phyloP scores from a whole-genome alignment of 2,113 vertebrate species.

The Lipophrys pholis region DNA sequence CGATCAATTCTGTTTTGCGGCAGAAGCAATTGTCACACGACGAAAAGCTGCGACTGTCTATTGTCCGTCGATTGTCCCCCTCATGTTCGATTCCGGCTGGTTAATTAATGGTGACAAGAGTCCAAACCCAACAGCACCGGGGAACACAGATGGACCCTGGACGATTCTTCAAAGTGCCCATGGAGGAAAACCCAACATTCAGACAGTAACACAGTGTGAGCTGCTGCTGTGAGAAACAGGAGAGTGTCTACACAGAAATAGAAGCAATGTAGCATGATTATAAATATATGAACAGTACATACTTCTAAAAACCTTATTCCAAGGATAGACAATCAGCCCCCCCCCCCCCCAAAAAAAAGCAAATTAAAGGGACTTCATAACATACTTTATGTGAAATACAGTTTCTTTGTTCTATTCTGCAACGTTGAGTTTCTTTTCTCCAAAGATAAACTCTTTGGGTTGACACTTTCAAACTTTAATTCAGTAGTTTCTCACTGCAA shows the following conservation, averaged over 20 bases:
- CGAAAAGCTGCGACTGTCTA: conserved; percentile 12
- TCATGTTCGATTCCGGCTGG: conserved; percentile 22
- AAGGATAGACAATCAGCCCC: no score
- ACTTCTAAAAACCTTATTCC: no score
- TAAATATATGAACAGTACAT: neutral
- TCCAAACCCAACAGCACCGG: conserved; percentile 5
- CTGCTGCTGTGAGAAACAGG: conserved; percentile 7
- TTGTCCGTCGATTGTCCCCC: conserved; percentile 43
- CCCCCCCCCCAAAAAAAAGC: no score
- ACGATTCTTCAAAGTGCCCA: neutral
- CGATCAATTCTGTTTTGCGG: conserved; percentile 43
- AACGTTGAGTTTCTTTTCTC: no score
- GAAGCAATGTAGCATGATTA: neutral
- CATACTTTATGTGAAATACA: no score
- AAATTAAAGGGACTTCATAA: no score
- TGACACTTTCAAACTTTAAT: no score
- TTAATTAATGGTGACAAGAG: conserved; percentile 31
- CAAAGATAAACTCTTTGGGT: no score
- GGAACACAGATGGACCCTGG: conserved; percentile 15
- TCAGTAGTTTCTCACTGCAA: no score
- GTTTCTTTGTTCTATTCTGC: no score
- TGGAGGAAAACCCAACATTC: conserved; percentile 5
- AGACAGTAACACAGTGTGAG: conserved; percentile 3
- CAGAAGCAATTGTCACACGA: neutral
- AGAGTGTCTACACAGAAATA: no score